Percentiles rank a stretch among this genome's conserved stretches.
Conservation (phyloP, 2,888 invertebrate species). For the Lycocerus yunnanus region DNA sequence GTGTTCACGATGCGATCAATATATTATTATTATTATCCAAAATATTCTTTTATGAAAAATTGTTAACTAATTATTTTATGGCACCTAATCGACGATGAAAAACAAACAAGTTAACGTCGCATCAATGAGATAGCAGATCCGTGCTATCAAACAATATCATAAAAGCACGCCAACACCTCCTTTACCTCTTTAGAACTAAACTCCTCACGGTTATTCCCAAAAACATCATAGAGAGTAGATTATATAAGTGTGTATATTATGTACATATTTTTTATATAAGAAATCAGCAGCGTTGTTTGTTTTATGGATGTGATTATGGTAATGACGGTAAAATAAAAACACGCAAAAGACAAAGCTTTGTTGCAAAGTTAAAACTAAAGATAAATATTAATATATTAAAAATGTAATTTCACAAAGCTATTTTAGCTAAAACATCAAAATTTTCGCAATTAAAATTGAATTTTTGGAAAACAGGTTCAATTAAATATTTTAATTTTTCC, state of each 20-base stretch:
- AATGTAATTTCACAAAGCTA: too few relatives aligned
- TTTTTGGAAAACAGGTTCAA: neutral
- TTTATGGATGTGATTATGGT: neutral
- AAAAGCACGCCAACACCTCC: neutral
- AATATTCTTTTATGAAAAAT: slow-evolving; percentile 16
- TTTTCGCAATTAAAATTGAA: too few relatives aligned
- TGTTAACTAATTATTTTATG: neutral
- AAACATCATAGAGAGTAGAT: neutral
- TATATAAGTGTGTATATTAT: too few relatives aligned
- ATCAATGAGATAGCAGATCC: neutral
- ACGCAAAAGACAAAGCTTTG: neutral
- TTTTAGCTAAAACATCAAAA: too few relatives aligned
- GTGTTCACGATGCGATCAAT: slow-evolving; percentile 27
- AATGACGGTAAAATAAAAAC: neutral
- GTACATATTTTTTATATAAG: neutral
- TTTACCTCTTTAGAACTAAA: neutral
- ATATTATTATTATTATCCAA: slow-evolving; percentile 20
- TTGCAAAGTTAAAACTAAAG: neutral
- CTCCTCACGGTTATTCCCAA: neutral
- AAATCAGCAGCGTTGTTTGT: neutral
- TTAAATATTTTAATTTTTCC: neutral
- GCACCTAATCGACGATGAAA: neutral
- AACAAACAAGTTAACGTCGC: neutral
- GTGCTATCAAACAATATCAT: neutral
- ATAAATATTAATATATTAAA: too few relatives aligned